Conservation (phyloP, 2,797 vertebrate species). For the Schizopygopsis malacanthus region DNA sequence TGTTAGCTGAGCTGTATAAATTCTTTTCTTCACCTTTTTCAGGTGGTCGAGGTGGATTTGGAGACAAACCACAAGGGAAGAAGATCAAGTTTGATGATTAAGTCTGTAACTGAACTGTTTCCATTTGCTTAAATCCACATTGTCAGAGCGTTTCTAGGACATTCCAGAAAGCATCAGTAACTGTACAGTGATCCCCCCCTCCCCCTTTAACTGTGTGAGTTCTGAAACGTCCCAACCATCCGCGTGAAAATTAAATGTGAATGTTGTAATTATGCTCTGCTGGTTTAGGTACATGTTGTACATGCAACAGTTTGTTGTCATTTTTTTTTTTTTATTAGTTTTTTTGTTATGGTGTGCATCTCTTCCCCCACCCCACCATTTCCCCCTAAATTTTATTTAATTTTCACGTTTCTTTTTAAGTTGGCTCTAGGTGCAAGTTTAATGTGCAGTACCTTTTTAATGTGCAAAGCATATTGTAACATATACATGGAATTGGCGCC, state of each 20-base stretch:
- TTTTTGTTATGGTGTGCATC: slow-evolving; percentile 67
- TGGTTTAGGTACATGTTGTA: slow-evolving; percentile 77
- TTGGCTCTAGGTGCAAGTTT: slow-evolving; percentile 78
- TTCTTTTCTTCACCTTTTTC: slow-evolving; percentile 29
- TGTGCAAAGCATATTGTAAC: slow-evolving; percentile 83
- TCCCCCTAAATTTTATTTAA: slow-evolving; percentile 25
- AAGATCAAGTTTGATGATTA: slow-evolving; percentile 93
- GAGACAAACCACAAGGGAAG: slow-evolving; percentile 88
- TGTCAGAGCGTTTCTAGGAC: slow-evolving; percentile 80
- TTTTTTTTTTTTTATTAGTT: slow-evolving; percentile 72
- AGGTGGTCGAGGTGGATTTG: slow-evolving; percentile 78
- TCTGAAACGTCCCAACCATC: slow-evolving; percentile 73
- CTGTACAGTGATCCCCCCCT: slow-evolving; percentile 73
- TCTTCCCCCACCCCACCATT: slow-evolving; percentile 54
- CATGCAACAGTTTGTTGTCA: slow-evolving; percentile 74
- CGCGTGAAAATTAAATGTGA: slow-evolving; percentile 68
- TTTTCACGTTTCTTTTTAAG: slow-evolving; percentile 71
- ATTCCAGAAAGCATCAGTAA: slow-evolving; percentile 83
- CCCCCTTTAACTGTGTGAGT: slow-evolving; percentile 69
- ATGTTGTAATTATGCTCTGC: slow-evolving; percentile 63
- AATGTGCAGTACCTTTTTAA: slow-evolving; percentile 66
- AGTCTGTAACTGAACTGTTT: slow-evolving; percentile 78
- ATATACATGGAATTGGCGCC: slow-evolving; percentile 64
- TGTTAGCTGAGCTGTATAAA: too few species aligned
- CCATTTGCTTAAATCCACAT: slow-evolving; percentile 68